Conservation (phyloP, 2,113 vertebrate genomes). For the Orientallactaga bullata region DNA sequence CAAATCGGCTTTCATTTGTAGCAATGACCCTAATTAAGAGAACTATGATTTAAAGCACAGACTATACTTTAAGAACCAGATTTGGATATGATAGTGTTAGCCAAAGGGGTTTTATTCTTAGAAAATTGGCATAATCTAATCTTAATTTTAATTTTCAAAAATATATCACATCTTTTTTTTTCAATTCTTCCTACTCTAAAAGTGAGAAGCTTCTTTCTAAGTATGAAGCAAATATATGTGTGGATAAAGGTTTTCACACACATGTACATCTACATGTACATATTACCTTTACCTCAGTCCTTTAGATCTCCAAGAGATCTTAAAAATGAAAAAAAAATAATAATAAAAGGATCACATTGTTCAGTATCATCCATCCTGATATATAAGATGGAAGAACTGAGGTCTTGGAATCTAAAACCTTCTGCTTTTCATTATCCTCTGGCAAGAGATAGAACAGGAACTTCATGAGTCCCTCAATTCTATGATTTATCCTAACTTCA, state of each 20-base stretch:
- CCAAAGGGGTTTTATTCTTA: slow-evolving; percentile 52
- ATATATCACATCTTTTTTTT: not conserved
- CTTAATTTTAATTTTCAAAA: slow-evolving; percentile 66
- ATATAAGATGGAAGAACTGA: not conserved
- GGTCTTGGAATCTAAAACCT: not conserved
- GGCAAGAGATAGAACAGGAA: not conserved
- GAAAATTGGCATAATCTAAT: slow-evolving; percentile 59
- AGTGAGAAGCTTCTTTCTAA: slow-evolving; percentile 5
- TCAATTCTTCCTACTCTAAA: not conserved
- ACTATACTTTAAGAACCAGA: slow-evolving; percentile 78
- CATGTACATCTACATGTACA: not conserved
- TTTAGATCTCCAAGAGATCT: not conserved
- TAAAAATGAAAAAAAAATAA: not conserved
- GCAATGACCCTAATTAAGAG: slow-evolving; percentile 85
- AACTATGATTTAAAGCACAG: slow-evolving; percentile 78
- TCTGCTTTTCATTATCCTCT: not conserved
- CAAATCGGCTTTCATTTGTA: slow-evolving; percentile 86
- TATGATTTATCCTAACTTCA: not conserved
- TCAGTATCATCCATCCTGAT: not conserved
- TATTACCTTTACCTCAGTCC: not conserved
- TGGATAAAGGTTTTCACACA: not conserved
- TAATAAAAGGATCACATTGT: not conserved
- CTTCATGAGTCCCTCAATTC: fast-evolving
- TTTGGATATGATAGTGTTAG: slow-evolving; percentile 52
- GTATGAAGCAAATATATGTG: not conserved